These are phyloP conservation scores for Sinhomidia bicolor DNA, from an alignment of 2,888 invertebrate species.

Conservation along the genomic window DNA sequence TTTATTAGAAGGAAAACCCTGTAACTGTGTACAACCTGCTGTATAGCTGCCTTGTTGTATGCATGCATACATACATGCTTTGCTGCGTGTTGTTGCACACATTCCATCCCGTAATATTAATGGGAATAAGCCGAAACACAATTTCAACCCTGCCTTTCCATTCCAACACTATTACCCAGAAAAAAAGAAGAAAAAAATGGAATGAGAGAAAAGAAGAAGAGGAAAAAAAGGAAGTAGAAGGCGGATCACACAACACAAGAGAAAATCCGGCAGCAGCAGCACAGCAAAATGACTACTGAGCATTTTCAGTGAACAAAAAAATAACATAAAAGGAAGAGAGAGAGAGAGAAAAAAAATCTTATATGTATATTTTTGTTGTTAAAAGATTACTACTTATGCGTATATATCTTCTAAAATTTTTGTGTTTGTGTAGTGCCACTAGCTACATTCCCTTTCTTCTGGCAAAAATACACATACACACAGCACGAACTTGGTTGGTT, in stretches of 20 bases:
- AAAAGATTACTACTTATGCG: neutral
- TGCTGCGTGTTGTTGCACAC: constrained; percentile 34
- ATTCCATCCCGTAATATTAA: constrained; percentile 49
- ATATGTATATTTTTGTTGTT: too few species aligned
- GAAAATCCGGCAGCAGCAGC: constrained; percentile 25
- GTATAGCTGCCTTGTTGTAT: too few species aligned
- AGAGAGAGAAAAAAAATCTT: too few species aligned
- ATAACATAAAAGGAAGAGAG: too few species aligned
- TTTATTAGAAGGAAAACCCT: too few species aligned
- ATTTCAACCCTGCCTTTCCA: constrained; percentile 39
- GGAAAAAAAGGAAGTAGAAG: constrained; percentile 46
- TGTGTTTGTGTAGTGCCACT: neutral
- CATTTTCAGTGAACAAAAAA: constrained; percentile 42
- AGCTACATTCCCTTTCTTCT: too few species aligned
- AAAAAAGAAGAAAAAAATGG: constrained; percentile 33
- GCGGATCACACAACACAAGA: constrained; percentile 46
- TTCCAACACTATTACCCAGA: constrained; percentile 24
- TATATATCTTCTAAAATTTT: neutral
- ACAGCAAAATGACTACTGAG: constrained; percentile 42
- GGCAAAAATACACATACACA: neutral
- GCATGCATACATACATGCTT: neutral
- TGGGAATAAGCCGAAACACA: constrained; percentile 47
- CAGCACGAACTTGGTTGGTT: constrained; percentile 33
- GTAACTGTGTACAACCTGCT: too few species aligned
- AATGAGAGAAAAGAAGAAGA: constrained; percentile 9